phyloP scores from a whole-genome alignment of 2,888 invertebrate species.

The Platynereis dumerilii region DNA sequence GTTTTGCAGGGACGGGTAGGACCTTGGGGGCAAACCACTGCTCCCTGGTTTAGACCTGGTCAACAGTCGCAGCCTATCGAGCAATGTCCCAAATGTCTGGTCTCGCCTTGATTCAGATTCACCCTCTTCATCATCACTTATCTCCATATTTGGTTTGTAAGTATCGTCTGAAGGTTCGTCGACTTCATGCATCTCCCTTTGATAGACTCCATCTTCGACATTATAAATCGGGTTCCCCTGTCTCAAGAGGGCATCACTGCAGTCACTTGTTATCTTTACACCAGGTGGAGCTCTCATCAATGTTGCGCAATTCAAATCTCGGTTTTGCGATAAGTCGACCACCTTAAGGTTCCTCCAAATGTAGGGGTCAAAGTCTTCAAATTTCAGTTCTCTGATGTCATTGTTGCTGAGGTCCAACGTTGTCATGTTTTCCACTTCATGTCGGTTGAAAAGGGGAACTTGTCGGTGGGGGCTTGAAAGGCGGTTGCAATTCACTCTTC shows the following conservation, averaged over 20 bases:
- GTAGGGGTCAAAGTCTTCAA: not conserved
- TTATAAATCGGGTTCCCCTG: too few relatives aligned
- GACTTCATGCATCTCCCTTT: too few relatives aligned
- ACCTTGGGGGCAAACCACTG: too few relatives aligned
- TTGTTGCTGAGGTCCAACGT: not conserved
- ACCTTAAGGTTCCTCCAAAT: not conserved
- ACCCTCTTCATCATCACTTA: too few relatives aligned
- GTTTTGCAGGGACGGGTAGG: too few relatives aligned
- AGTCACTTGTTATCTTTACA: not conserved
- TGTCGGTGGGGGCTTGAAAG: not conserved
- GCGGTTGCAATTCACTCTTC: not conserved
- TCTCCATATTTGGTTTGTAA: too few relatives aligned
- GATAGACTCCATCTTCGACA: too few relatives aligned
- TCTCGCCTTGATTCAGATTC: too few relatives aligned
- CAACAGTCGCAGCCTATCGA: too few relatives aligned
- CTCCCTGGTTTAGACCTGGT: too few relatives aligned
- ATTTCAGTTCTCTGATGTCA: not conserved
- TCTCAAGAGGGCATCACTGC: not conserved
- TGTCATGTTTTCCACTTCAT: conserved; percentile 7
- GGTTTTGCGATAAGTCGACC: not conserved
- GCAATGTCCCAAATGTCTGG: too few relatives aligned
- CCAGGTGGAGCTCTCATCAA: not conserved
- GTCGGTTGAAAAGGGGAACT: not conserved
- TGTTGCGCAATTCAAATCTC: not conserved
- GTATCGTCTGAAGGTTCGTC: too few relatives aligned